phyloP scores from a whole-genome alignment of 2,113 vertebrate genomes.

The Tyrannus savana region DNA sequence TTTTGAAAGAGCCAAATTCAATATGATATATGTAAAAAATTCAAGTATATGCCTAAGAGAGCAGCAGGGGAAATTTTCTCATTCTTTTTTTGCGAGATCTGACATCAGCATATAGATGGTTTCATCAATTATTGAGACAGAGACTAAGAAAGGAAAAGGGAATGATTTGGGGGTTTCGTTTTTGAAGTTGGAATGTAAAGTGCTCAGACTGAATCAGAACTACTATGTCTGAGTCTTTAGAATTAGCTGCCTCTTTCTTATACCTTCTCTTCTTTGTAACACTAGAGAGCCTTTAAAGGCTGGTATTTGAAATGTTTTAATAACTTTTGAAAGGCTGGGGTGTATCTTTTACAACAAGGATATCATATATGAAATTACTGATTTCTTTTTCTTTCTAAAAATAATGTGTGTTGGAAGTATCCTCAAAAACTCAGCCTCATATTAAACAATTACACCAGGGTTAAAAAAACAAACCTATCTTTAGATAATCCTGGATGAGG shows the following conservation, averaged over 20 bases:
- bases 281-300: constrained; percentile 32
- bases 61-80: constrained; percentile 70
- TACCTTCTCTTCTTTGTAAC: constrained; percentile 39
- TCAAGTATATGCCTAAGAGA: constrained; percentile 69
- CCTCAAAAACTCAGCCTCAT: not conserved
- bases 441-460: constrained; percentile 2
- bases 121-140: constrained; percentile 80
- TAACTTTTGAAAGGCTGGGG: constrained; percentile 15
- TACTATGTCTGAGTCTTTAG: constrained; percentile 64
- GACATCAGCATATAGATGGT: constrained; percentile 79
- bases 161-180: constrained; percentile 67
- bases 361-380: not conserved
- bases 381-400: constrained; percentile 8
- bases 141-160: constrained; percentile 72
- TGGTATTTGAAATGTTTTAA: constrained; percentile 41
- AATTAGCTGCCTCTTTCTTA: constrained; percentile 59
- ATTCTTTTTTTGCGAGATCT: constrained; percentile 73
- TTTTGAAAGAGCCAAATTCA: constrained; percentile 71
- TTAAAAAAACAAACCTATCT: not conserved
- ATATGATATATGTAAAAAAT: constrained; percentile 74
- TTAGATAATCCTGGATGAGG: not conserved
- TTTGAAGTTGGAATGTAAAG: constrained; percentile 71
- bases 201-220: constrained; percentile 58
- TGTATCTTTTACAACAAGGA: constrained; percentile 27
- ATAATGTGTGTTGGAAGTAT: constrained; percentile 20